Percentiles rank a stretch among this genome's conserved stretches.
Conservation (phyloP, 92 coral and sea anemone species). For the Chrysogorgia sp. region DNA sequence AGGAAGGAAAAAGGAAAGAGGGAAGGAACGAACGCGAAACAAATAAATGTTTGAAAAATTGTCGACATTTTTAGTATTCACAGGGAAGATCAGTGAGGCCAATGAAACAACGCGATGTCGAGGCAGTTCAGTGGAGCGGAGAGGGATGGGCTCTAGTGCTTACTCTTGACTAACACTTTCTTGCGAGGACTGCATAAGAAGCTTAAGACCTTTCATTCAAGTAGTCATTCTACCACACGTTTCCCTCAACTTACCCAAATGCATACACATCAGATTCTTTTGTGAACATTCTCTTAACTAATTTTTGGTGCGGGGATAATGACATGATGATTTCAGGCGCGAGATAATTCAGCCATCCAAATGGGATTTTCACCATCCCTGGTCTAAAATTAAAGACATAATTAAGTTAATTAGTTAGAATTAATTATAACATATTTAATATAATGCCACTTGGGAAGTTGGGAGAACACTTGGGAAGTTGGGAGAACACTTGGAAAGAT, state of each 20-base stretch:
- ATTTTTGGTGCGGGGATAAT: constrained; percentile 74
- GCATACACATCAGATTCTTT: constrained; percentile 88
- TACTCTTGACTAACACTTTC: too few species aligned
- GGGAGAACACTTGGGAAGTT: too few species aligned
- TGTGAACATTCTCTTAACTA: constrained; percentile 76
- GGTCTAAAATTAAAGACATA: constrained; percentile 54
- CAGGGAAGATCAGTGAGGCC: too few species aligned
- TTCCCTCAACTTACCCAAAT: constrained; percentile 75
- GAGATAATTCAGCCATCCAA: constrained; percentile 88
- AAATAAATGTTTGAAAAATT: too few species aligned
- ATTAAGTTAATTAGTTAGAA: not conserved
- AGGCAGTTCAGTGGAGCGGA: too few species aligned
- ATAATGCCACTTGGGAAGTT: not conserved
- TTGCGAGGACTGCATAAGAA: too few species aligned
- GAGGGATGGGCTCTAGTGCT: too few species aligned
- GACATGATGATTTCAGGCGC: constrained; percentile 91
- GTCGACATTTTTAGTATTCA: too few species aligned
- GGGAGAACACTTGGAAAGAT: not conserved
- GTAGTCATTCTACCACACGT: not conserved
- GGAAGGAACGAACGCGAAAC: not conserved
- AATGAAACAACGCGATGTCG: too few species aligned
- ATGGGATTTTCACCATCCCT: constrained; percentile 76
- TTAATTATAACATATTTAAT: not conserved
- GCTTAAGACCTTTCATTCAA: too few species aligned
- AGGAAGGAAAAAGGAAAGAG: not conserved